These are phyloP conservation scores for Clivina fossor DNA, from an alignment of 2,888 invertebrate species.

Conservation along the genomic window DNA sequence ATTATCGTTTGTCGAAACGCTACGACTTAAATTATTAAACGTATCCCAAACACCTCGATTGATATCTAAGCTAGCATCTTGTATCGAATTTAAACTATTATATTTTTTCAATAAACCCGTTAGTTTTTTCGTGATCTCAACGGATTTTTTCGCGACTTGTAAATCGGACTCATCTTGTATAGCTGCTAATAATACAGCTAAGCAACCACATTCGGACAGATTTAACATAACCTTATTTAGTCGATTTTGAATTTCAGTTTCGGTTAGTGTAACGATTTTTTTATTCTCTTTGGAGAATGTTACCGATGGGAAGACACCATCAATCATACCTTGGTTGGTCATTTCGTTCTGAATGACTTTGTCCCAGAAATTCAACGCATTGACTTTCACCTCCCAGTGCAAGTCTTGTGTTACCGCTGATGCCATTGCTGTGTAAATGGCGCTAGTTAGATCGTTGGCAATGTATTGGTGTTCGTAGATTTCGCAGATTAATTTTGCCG, in stretches of 20 bases:
- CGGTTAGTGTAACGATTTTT: constrained; percentile 75
- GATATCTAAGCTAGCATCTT: constrained; percentile 44
- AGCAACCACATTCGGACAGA: constrained; percentile 67
- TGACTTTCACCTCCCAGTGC: constrained; percentile 81
- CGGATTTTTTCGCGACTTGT: constrained; percentile 67
- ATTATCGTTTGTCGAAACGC: constrained; percentile 9
- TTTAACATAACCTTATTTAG: constrained; percentile 67
- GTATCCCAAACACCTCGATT: constrained; percentile 23
- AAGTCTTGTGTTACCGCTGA: constrained; percentile 69
- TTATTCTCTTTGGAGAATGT: constrained; percentile 77
- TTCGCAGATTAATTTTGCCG: constrained; percentile 65
- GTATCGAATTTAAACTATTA: constrained; percentile 52
- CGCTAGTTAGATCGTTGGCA: constrained; percentile 56
- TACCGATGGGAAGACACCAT: constrained; percentile 74
- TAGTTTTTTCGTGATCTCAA: constrained; percentile 58
- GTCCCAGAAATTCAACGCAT: constrained; percentile 72
- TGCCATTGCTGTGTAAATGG: constrained; percentile 66
- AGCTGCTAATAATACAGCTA: constrained; percentile 68
- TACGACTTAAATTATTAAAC: constrained; percentile 9
- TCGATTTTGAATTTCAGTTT: constrained; percentile 65
- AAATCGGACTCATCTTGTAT: constrained; percentile 71
- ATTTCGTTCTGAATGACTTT: constrained; percentile 66
- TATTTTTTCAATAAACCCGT: constrained; percentile 60
- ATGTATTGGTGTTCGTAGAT: constrained; percentile 68
- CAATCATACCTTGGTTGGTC: constrained; percentile 79